phyloP scores from a whole-genome alignment of 2,888 invertebrate genomes.

The Pseudococcus longispinus region DNA sequence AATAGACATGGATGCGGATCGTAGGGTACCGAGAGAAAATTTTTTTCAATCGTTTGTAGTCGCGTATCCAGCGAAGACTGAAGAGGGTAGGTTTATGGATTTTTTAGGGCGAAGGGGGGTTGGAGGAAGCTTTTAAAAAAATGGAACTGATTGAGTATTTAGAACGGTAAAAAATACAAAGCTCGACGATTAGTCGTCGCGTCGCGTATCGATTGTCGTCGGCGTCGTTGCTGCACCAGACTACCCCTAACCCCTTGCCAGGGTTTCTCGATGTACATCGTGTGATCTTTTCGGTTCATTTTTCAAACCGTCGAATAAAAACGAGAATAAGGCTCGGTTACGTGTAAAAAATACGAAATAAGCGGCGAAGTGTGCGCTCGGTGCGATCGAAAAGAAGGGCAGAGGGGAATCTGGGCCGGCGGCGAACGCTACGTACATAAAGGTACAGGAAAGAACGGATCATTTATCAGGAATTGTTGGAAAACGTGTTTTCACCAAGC shows the following conservation, averaged over 20 bases:
- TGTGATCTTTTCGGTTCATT: background rate
- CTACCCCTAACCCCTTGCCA: background rate
- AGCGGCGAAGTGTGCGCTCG: background rate
- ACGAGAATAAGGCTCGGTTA: background rate
- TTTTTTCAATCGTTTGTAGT: background rate
- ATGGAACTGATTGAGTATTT: background rate
- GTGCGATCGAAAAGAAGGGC: background rate
- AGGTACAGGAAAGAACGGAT: conserved; percentile 25
- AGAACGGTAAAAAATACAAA: background rate
- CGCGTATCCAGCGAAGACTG: no score
- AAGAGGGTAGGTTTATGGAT: background rate
- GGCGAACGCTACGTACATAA: background rate
- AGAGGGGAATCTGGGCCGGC: background rate
- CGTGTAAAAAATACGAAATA: background rate
- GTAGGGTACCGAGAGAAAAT: background rate
- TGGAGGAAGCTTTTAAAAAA: background rate
- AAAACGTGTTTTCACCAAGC: conserved; percentile 9
- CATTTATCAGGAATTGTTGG: conserved; percentile 28
- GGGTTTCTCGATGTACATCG: background rate
- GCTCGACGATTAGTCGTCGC: background rate
- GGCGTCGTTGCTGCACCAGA: background rate
- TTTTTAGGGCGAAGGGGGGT: background rate
- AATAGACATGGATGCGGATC: background rate
- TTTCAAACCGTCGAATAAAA: background rate
- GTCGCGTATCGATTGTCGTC: background rate